Percentiles rank a stretch among this genome's conserved stretches.
Evolutionary conservation across 2,888 invertebrate species (phyloP).

Genomic region (Conchocele bisecta): DNA sequence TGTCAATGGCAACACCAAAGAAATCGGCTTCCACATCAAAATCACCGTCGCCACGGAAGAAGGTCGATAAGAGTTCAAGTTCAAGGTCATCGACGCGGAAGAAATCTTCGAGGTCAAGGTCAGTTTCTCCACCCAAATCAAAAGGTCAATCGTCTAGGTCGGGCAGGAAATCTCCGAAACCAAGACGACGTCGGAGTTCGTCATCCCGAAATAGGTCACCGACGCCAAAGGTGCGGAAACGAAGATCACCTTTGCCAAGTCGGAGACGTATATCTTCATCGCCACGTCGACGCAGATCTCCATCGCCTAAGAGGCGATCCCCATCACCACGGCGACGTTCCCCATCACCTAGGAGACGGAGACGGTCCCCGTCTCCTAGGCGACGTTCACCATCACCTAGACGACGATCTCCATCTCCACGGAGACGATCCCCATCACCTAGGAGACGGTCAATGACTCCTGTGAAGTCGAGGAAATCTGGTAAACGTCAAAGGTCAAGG

Average conservation of each 20-base stretch:
- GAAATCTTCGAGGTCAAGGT: constrained; percentile 14
- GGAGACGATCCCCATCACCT: constrained; percentile 30
- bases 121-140: too few relatives aligned
- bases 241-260: constrained; percentile 17
- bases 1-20: constrained; percentile 22
- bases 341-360: constrained; percentile 37
- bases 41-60: constrained; percentile 24
- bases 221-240: constrained; percentile 17
- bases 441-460: constrained; percentile 46
- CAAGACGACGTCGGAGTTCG: neutral
- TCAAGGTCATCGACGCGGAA: constrained; percentile 41
- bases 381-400: constrained; percentile 12
- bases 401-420: too few relatives aligned
- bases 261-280: constrained; percentile 33
- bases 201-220: constrained; percentile 13
- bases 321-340: constrained; percentile 46
- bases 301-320: constrained; percentile 33
- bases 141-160: constrained; percentile 6
- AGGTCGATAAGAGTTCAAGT: constrained; percentile 12
- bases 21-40: constrained; percentile 16
- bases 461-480: constrained; percentile 28
- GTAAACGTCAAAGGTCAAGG: constrained; percentile 48
- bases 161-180: neutral
- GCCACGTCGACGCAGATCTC: constrained; percentile 25
- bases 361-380: constrained; percentile 21